Conservation (phyloP, 2,797 vertebrate species). For the Rhinichthys osculus region DNA sequence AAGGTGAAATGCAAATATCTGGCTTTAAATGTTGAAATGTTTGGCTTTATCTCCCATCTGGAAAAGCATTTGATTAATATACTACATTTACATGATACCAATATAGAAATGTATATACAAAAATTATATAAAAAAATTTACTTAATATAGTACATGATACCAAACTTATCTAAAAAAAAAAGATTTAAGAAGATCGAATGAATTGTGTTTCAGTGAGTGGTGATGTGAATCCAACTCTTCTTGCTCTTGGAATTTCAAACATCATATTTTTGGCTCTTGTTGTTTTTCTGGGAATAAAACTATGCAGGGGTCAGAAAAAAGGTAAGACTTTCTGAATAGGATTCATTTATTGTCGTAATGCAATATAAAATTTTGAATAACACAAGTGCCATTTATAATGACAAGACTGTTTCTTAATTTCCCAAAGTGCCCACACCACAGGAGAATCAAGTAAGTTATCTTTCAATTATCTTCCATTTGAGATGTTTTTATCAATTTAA, state of each 20-base stretch:
- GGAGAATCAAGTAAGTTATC: not conserved
- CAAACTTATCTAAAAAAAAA: too few species aligned
- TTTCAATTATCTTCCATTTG: not conserved
- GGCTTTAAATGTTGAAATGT: not conserved
- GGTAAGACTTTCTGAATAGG: not conserved
- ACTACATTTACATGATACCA: too few species aligned
- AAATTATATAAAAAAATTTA: too few species aligned
- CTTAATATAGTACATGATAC: too few species aligned
- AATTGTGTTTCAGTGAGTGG: too few species aligned
- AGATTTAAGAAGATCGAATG: too few species aligned
- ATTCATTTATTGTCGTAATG: not conserved
- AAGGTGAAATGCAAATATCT: not conserved
- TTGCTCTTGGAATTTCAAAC: slow-evolving; percentile 19
- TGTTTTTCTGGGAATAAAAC: slow-evolving; percentile 9
- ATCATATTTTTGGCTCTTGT: not conserved
- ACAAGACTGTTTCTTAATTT: not conserved
- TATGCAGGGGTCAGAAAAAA: not conserved
- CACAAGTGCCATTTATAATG: not conserved
- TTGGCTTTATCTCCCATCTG: too few species aligned
- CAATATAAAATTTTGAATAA: not conserved
- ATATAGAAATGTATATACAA: too few species aligned
- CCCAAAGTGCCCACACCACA: not conserved
- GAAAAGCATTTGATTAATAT: not conserved
- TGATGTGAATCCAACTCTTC: not conserved
- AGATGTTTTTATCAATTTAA: not conserved